Conservation (phyloP, 2,113 vertebrate genomes). For the Misgurnus anguillicaudatus region DNA sequence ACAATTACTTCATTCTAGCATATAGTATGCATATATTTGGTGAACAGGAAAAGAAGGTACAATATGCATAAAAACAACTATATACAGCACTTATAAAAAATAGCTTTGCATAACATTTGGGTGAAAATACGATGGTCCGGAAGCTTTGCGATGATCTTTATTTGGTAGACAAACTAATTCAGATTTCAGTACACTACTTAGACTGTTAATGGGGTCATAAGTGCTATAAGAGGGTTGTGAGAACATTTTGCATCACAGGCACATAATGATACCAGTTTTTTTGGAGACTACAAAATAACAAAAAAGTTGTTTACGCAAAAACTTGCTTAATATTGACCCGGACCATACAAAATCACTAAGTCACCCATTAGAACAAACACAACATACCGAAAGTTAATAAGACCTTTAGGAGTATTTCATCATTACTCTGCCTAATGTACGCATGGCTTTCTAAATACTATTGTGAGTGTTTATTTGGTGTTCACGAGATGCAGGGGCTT, state of each 20-base stretch:
- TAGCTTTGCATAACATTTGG: slow-evolving; percentile 55
- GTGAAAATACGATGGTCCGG: slow-evolving; percentile 44
- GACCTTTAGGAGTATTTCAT: slow-evolving; percentile 9
- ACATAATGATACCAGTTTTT: neutral
- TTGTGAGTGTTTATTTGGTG: slow-evolving; percentile 57
- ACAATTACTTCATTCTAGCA: slow-evolving; percentile 70
- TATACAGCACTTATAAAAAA: slow-evolving; percentile 66
- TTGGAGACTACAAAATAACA: neutral
- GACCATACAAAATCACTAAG: slow-evolving; percentile 34
- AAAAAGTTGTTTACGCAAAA: neutral
- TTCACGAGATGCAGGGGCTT: slow-evolving; percentile 42
- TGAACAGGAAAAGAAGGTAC: slow-evolving; percentile 65
- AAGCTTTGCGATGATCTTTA: slow-evolving; percentile 23
- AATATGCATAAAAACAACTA: slow-evolving; percentile 57
- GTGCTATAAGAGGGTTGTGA: slow-evolving; percentile 44
- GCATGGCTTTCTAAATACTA: slow-evolving; percentile 22
- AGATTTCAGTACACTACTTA: slow-evolving; percentile 29
- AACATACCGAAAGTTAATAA: neutral
- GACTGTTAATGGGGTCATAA: slow-evolving; percentile 32
- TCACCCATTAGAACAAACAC: slow-evolving; percentile 20
- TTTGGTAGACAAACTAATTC: slow-evolving; percentile 42
- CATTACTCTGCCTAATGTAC: neutral
- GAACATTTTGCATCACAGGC: neutral
- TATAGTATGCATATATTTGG: slow-evolving; percentile 55
- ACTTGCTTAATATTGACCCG: slow-evolving; percentile 25